Evolutionary conservation across 2,113 vertebrate species (phyloP), one percentile per base, ranked within the genome.

Genomic region (Lanius ludovicianus): DNA sequence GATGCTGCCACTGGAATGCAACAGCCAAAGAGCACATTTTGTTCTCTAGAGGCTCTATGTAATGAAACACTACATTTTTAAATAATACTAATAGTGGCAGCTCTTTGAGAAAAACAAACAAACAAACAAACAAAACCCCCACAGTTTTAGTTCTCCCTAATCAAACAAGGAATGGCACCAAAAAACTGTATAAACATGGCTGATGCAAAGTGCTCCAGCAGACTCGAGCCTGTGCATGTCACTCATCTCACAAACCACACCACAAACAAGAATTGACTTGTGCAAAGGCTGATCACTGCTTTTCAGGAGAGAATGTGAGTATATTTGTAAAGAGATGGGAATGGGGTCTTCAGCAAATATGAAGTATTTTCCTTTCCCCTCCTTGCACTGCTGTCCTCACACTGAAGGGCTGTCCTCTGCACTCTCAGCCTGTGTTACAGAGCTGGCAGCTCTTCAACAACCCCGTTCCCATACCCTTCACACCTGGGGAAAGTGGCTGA

Each of bases 201-300:
- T 77, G 39, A 15, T 63, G 27, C 30, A 21, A 67, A 42, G 39
- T 52, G 18, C 22, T 81, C 42, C 73, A 89, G 73, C 46, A 74
- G 39, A 30, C 35, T 56, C 0, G 0, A 60, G 12, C 20, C 33
- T 2, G 0, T 30, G 9, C 15, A 2, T 30, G 33, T 67, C 64
- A 33, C n/a, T 16, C 30, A n/a, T 24, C 53, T 80, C 63, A 46
- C 0, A 4, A 83, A 59, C 27, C 42, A 25, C 18, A 62, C 8
- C 28, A 62, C 19, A 21, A 39, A 2, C 11, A 46, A 25, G 31
- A 73, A 41, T 28, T 83, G 41, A 47, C 37, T 91, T 35, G 10
- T 63, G 16, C 49, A 84, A 27, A 6, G 5, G 10, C 42, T 87
- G 39, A 42, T 50, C 39, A 15, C 31, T 73, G 64, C 20, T 73